Evolutionary conservation across 2,888 invertebrate genomes (phyloP), one percentile per base, ranked within the genome.

Genomic region (Lacanobia oleracea): DNA sequence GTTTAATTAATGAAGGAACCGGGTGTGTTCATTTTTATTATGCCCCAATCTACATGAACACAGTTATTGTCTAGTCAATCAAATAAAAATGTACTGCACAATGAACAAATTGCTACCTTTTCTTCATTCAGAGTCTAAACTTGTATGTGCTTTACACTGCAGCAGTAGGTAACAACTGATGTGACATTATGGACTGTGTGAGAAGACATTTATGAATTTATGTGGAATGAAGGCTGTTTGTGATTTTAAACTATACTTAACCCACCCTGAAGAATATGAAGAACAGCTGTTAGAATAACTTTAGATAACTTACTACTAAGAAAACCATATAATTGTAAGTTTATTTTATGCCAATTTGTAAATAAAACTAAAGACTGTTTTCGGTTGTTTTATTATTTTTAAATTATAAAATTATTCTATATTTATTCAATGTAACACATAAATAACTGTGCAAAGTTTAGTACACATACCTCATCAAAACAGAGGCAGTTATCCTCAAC

Each of bases 311-410:
- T 83, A 79, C 60, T 75, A 81, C 61, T 88, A 86, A 87, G 86
- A 85, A 85, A 86, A 90, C 88, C 88, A 91, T 88, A 86, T 86
- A 89, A 83, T 79, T 84, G 48, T 92, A 92, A 92, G 91, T 81
- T 85, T 84, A 87, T 85, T 85, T 84, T 88, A 87, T 85, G 87
- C 80, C 90, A 89, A 84, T 87, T 89, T 94, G 95, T 95, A 95
- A 95, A 95, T 95, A 95, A 95, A 94, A 92, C 86, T 86, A 85
- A 91, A 92, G 88, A 92, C 88, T 92, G 89, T 93, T 92, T 90
- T 84, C 78, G 79, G 87, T 88, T 91, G 86, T 93, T 94, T 94
- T 93, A 92, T 92, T 93, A 86, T 90, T 87, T 87, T 92, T 90
- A 92, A 91, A 90, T 89, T 91, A 91, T 89, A 92, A 93, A 92